These are phyloP conservation scores for Acrocephalus arundinaceus DNA, from an alignment of 2,113 vertebrate genomes.

Conservation along the genomic window DNA sequence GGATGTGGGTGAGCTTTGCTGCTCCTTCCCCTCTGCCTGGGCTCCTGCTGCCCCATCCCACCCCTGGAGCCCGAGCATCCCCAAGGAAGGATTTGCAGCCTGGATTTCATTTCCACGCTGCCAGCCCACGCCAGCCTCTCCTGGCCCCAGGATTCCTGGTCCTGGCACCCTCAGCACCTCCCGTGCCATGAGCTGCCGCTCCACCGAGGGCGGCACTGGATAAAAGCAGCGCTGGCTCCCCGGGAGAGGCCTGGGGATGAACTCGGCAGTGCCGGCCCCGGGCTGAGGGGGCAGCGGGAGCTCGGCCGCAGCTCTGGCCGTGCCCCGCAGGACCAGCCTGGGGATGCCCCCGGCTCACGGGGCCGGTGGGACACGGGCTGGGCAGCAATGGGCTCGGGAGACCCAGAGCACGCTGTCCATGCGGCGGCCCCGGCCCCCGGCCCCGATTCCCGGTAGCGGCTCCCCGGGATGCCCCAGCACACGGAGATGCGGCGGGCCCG, in stretches of 20 bases:
- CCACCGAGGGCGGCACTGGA: accelerated
- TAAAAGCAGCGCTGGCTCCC: not conserved
- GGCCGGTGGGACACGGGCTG: not conserved
- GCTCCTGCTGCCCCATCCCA: not conserved
- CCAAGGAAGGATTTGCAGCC: not conserved
- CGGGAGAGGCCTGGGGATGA: not conserved
- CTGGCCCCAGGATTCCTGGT: not conserved
- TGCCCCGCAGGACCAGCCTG: not conserved
- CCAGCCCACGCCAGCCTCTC: not conserved
- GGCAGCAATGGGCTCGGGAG: accelerated
- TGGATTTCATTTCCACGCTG: accelerated
- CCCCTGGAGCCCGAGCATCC: not conserved
- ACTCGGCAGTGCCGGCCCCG: accelerated
- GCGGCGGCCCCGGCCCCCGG: not conserved
- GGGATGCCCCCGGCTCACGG: too few relatives aligned
- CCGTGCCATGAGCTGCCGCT: not conserved
- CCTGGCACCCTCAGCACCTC: not conserved
- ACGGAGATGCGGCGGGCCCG: not conserved
- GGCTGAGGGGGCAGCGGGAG: not conserved
- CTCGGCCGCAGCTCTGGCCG: not conserved
- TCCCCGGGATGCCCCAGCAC: not conserved
- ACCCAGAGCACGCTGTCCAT: accelerated
- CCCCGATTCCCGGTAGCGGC: not conserved
- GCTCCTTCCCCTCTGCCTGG: not conserved
- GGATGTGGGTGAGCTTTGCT: not conserved